Evolutionary conservation across 1,140 invertebrate species (phyloP), one percentile per base, ranked within the genome.

Genomic region (Papilio machaon): DNA sequence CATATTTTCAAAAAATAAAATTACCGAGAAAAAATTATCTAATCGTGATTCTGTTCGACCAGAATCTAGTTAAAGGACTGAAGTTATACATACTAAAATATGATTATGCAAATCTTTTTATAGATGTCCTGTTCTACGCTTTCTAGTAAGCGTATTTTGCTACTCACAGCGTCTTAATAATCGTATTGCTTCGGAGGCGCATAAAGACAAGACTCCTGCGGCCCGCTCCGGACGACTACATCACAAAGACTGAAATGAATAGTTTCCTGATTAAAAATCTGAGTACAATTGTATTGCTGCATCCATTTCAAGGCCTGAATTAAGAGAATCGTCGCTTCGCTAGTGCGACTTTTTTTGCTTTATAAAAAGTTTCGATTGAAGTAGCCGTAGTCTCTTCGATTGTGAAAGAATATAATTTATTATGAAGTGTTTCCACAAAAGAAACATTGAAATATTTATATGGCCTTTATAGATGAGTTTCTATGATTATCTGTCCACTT

Each of bases 191-290:
- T 38, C 64, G 35, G 64, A 8, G 23, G 30, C 23, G 30, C 30
- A 35, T 35, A 70, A 70, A 70, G 64, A 70, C 23, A 70, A 6
- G 30, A 15, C 13, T 30, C 64, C 64, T 23, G 64, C 49, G 47
- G 74, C 74, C 13, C 13, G 46, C 11, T 15, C 47, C 7, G 13
- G 23, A 76, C 47, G 30, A 54, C 74, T 54, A 76, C 74, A 19
- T 49, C 46, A 47, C 74, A 76, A 76, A 54, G 74, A 23, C 3
- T 17, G 74, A 76, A 76, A 76, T 76, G 46, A 76, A 54, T 76
- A 76, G 74, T 76, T 76, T 76, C 47, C 74, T 76, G 74, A 76
- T 76, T 76, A 76, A 76, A 76, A 67, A 30, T 70, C 19, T 23
- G 38, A 75, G 13, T 54, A 76, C 46, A 30, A 76, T 54, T 76